These are phyloP conservation scores for Thunnus maccoyii DNA, from an alignment of 2,113 vertebrate genomes.

Conservation along the genomic window DNA sequence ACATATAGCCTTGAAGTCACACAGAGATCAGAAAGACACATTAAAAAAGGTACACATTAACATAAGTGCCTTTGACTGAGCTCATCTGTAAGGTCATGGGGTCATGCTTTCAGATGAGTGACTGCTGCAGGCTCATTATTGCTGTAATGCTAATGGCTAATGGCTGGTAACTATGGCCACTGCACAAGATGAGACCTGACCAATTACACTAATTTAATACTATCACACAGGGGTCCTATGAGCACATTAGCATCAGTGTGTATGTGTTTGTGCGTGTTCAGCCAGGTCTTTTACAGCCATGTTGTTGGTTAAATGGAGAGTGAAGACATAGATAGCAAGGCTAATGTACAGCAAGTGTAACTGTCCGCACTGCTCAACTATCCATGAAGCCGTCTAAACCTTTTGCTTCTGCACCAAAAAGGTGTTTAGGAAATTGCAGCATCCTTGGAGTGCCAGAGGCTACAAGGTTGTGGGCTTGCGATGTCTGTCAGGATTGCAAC, in stretches of 20 bases:
- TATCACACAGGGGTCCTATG: slow-evolving; percentile 41
- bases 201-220: slow-evolving; percentile 75
- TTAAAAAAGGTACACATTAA: slow-evolving; percentile 40
- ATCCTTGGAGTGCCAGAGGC: slow-evolving; percentile 57
- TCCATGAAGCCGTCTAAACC: slow-evolving; percentile 44
- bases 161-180: slow-evolving; percentile 56
- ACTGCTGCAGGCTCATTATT: slow-evolving; percentile 65
- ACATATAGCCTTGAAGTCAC: slow-evolving; percentile 39
- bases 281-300: slow-evolving; percentile 52
- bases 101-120: slow-evolving; percentile 62
- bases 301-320: slow-evolving; percentile 69
- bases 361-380: slow-evolving; percentile 61
- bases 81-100: slow-evolving; percentile 57
- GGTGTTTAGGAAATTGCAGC: slow-evolving; percentile 51
- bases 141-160: slow-evolving; percentile 69
- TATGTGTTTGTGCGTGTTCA: slow-evolving; percentile 43
- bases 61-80: slow-evolving; percentile 49
- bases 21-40: slow-evolving; percentile 29
- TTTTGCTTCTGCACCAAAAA: slow-evolving; percentile 50
- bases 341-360: slow-evolving; percentile 58
- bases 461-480: slow-evolving; percentile 66
- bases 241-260: slow-evolving; percentile 45
- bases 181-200: slow-evolving; percentile 64
- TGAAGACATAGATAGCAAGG: slow-evolving; percentile 59
- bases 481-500: slow-evolving; percentile 73